Percentiles rank a stretch among this genome's conserved stretches.
These are phyloP conservation scores for Phyllostomus hastatus DNA, from an alignment of 2,113 vertebrate species.

Conservation along the genomic window DNA sequence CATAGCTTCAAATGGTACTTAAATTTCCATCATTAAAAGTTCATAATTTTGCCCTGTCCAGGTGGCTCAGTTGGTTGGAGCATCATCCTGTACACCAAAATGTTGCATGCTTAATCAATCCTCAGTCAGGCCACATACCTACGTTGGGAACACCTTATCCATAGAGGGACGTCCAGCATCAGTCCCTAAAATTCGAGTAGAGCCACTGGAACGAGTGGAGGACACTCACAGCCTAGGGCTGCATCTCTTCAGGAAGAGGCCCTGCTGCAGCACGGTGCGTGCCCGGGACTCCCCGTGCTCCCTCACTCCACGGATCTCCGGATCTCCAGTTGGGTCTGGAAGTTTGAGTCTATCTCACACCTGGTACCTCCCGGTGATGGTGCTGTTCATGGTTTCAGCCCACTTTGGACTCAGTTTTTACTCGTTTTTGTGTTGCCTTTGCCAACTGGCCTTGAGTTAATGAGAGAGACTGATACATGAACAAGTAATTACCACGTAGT, in stretches of 20 bases:
- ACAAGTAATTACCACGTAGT: neutral
- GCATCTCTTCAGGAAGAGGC: neutral
- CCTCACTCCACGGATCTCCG: neutral
- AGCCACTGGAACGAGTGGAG: neutral
- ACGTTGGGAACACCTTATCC: too few species aligned
- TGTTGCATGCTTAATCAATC: too few species aligned
- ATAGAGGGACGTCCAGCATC: neutral
- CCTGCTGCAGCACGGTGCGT: accelerated
- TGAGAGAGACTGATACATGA: neutral
- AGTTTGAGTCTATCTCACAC: neutral
- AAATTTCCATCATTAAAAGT: neutral
- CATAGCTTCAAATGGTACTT: neutral
- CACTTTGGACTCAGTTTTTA: neutral
- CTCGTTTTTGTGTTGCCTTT: neutral
- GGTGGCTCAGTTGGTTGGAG: too few species aligned
- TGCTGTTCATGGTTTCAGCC: neutral
- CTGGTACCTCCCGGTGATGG: neutral
- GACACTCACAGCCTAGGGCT: neutral
- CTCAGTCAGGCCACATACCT: too few species aligned
- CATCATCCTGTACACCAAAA: too few species aligned
- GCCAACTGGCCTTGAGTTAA: neutral
- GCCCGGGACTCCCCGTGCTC: neutral
- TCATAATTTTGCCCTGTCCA: neutral
- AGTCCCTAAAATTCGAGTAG: neutral
- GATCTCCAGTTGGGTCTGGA: neutral